Evolutionary conservation across 1,140 invertebrate species (phyloP).

Genomic region (Bombus waltoni): DNA sequence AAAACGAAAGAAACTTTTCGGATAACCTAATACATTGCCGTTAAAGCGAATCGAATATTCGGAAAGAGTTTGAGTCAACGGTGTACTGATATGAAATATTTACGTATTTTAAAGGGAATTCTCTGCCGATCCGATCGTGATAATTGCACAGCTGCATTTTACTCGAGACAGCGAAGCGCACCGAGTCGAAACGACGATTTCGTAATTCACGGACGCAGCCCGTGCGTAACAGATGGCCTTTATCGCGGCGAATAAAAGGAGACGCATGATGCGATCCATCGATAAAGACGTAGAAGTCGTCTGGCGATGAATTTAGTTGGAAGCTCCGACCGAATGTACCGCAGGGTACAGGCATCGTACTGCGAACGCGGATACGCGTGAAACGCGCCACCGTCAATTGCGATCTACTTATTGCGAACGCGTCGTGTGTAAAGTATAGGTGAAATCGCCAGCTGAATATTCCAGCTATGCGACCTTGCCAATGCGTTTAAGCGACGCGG

Average conservation of each 20-base stretch:
- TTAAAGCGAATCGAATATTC: too few species aligned
- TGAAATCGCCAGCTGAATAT: slow-evolving; percentile 16
- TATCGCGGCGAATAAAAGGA: neutral
- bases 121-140: neutral
- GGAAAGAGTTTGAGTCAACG: too few species aligned
- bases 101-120: too few species aligned
- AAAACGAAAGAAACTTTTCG: too few species aligned
- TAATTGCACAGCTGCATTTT: neutral
- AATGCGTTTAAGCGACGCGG: neutral
- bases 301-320: neutral
- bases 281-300: neutral
- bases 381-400: neutral
- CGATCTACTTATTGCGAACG: slow-evolving; percentile 5
- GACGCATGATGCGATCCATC: neutral
- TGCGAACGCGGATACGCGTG: neutral
- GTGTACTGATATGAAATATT: too few species aligned
- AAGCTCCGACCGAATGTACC: neutral
- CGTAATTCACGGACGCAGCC: slow-evolving; percentile 1
- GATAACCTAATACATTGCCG: too few species aligned
- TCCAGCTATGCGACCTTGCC: slow-evolving; percentile 27
- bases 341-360: too few species aligned
- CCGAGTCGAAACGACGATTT: neutral
- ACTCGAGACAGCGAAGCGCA: neutral
- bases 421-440: neutral
- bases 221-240: neutral